Percentiles rank a stretch among this genome's conserved stretches.
Evolutionary conservation across 2,113 vertebrate species (phyloP).

Genomic region (Rynchops niger): DNA sequence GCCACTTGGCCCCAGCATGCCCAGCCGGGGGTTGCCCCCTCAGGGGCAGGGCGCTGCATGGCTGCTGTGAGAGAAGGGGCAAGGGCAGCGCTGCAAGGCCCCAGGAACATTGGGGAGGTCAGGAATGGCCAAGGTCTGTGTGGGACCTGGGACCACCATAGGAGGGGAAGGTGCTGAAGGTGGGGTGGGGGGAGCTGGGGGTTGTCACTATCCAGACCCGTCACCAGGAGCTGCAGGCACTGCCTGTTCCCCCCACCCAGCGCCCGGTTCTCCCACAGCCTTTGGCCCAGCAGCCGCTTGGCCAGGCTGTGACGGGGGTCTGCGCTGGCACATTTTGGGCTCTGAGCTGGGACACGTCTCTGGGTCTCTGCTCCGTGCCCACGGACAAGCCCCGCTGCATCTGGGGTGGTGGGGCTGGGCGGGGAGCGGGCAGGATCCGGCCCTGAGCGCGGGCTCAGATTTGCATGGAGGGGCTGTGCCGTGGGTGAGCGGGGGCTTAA

Average conservation of each 20-base stretch:
- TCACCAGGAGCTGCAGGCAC: neutral
- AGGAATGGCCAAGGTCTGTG: neutral
- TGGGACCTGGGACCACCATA: no score
- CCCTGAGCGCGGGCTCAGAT: neutral
- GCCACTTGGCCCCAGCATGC: fast-evolving
- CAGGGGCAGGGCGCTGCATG: neutral
- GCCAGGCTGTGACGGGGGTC: no score
- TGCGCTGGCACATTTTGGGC: no score
- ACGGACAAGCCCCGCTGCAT: neutral
- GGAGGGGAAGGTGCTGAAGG: no score
- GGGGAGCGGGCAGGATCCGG: no score
- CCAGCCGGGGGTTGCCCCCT: neutral
- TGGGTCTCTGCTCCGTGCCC: no score
- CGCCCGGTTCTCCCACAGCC: fast-evolving
- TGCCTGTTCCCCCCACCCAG: no score
- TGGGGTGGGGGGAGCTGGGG: neutral
- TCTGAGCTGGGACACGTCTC: neutral
- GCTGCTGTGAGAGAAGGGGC: neutral
- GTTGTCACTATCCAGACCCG: fast-evolving
- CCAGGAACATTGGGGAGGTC: neutral
- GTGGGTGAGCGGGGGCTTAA: no score
- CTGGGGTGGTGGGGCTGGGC: neutral
- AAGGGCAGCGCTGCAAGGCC: neutral
- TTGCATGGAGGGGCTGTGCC: neutral
- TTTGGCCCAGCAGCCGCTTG: neutral